These are phyloP conservation scores for Gila robusta DNA, from an alignment of 2,797 vertebrate species.

Conservation along the genomic window DNA sequence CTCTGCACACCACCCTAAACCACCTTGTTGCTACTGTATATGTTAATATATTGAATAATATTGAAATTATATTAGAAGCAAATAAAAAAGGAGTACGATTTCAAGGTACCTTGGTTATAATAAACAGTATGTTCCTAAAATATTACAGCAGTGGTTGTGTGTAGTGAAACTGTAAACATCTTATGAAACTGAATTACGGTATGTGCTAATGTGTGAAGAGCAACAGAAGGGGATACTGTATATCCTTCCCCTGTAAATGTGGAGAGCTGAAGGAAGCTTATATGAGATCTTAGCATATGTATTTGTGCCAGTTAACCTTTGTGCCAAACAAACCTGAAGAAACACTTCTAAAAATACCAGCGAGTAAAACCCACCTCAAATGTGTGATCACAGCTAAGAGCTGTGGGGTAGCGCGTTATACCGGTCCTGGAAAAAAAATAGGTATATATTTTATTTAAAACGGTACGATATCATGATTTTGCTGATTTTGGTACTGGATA, in stretches of 20 bases:
- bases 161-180: neutral
- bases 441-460: neutral
- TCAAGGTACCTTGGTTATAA: neutral
- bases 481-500: neutral
- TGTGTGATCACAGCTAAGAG: conserved; percentile 25
- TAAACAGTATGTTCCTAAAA: neutral
- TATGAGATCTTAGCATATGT: conserved; percentile 6
- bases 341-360: conserved; percentile 16
- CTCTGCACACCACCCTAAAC: neutral
- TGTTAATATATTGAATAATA: neutral
- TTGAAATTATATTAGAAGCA: neutral
- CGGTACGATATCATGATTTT: neutral
- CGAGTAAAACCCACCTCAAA: conserved; percentile 16
- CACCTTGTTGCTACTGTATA: neutral
- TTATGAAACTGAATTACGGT: neutral
- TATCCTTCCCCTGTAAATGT: neutral
- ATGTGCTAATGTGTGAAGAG: neutral
- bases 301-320: neutral
- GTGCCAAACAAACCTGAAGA: conserved; percentile 3
- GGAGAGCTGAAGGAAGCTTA: neutral
- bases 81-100: neutral
- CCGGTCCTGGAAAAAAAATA: neutral
- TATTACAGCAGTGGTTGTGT: neutral
- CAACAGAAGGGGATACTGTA: conserved; percentile 2
- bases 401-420: neutral